Base-by-base conservation (phyloP, 2,888 invertebrate genomes). In the Nomada fabriciana region DNA sequence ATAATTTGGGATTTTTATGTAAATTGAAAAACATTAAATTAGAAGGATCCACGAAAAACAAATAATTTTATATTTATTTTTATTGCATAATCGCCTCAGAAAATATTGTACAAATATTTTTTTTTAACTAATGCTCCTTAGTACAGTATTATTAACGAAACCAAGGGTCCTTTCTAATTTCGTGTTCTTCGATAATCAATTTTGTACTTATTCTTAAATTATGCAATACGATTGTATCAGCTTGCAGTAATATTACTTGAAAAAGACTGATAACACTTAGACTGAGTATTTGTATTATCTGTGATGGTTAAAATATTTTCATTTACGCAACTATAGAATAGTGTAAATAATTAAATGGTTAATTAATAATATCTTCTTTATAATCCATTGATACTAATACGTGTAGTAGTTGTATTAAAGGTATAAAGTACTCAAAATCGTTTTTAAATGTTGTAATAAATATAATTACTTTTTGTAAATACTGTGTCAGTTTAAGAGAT, bases 21-120 rank as follows among this genome's bases (percentile, higher is more conserved):
- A 82, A 84, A 79, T 84, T 82, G 80, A 36, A 57, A 55, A 82
- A 72, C 76, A 84, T 74, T 64, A 68, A 64, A 80, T 74, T 59
- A 52, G 50, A 77, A 82, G 74, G 79, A 69, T 75, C 64, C 29
- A 75, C 53, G 2, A 7, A 53, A 29, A 23, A 20, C 18, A 47
- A 4, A 47, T 60, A 43, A 25, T 72, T 42, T 43, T 10, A 20
- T 74, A 11, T 67, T 9, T 55, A 47, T 36, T 59, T 67, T 29
- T 20, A 15, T n/a, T 50, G 20, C 42, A 9, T 43, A n/a, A 50
- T n/a, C 25, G 36, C 13, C 13, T 43, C 20, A 53, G 2, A 10
- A 53, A 60, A 20, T 25, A 36, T 47, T 61, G 47, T 53, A 67
- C 5, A 36, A 43, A 42, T 68, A 60, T n/a, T n/a, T 4, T 59